These are phyloP conservation scores for Protomyctophum bolini DNA, from an alignment of 2,113 vertebrate genomes.

Conservation along the genomic window DNA sequence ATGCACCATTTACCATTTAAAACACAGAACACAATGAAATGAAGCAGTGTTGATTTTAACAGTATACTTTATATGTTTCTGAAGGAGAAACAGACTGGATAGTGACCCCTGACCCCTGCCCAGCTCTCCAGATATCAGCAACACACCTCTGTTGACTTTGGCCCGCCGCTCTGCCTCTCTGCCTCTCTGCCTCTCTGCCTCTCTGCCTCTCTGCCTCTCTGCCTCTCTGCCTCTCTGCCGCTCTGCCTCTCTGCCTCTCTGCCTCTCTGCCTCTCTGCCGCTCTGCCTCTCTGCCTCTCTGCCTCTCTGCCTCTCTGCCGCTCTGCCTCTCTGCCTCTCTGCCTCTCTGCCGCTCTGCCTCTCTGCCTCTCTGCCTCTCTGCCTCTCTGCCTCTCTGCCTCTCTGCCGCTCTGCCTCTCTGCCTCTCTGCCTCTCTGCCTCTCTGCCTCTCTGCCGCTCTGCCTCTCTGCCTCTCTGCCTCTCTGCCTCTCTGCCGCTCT, in stretches of 20 bases:
- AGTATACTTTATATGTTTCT: not conserved
- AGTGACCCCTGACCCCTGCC: not conserved
- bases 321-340: slow-evolving; percentile 38
- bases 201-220: slow-evolving; percentile 35
- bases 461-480: slow-evolving; percentile 41
- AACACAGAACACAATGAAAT: not conserved
- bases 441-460: too few species aligned
- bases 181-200: slow-evolving; percentile 37
- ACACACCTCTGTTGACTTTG: slow-evolving; percentile 78
- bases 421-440: too few species aligned
- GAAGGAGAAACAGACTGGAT: too few species aligned
- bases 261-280: too few species aligned
- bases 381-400: slow-evolving; percentile 41
- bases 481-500: too few species aligned
- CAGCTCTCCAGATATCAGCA: slow-evolving; percentile 46
- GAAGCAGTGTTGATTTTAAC: not conserved
- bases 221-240: slow-evolving; percentile 41
- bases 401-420: slow-evolving; percentile 42
- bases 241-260: too few species aligned
- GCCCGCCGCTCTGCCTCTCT: slow-evolving; percentile 42
- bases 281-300: slow-evolving; percentile 38
- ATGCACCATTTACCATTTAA: not conserved
- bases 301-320: too few species aligned
- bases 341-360: slow-evolving; percentile 48
- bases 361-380: too few species aligned